These are phyloP conservation scores for Adrianichthys oophorus DNA, from an alignment of 2,797 vertebrate species.

Conservation along the genomic window DNA sequence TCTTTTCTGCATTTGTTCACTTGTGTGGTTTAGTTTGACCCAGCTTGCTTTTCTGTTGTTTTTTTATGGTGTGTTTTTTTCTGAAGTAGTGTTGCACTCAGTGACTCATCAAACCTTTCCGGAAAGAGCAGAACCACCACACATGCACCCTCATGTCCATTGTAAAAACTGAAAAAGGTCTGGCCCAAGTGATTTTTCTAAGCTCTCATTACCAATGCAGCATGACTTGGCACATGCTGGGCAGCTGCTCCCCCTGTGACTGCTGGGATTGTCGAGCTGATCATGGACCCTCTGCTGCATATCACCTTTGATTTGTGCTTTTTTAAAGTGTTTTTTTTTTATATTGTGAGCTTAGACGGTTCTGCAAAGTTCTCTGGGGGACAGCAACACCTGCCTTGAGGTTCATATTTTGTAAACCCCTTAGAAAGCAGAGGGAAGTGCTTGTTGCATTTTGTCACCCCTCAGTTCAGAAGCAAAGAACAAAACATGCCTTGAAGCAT, in stretches of 20 bases:
- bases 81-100: conserved; percentile 1
- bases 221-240: conserved; percentile 47
- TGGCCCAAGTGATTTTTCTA: conserved; percentile 28
- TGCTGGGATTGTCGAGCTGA: conserved; percentile 36
- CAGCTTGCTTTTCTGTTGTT: conserved; percentile 14
- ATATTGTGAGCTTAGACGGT: conserved; percentile 7
- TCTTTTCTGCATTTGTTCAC: background rate
- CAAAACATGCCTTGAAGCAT: conserved; percentile 41
- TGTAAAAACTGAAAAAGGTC: conserved; percentile 21
- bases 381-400: conserved; percentile 49
- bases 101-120: conserved; percentile 43
- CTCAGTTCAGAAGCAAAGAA: conserved; percentile 46
- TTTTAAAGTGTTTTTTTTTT: conserved; percentile 32
- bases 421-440: conserved; percentile 31
- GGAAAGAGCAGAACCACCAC: conserved; percentile 31
- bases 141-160: conserved; percentile 16
- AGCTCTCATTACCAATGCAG: conserved; percentile 49
- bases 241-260: conserved; percentile 32
- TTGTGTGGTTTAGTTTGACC: conserved; percentile 3
- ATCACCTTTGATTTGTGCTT: conserved; percentile 57
- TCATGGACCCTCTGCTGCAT: conserved; percentile 35
- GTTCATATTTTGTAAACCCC: conserved; percentile 55
- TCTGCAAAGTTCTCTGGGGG: conserved; percentile 30
- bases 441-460: conserved; percentile 52
- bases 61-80: background rate